Percentiles rank a stretch among this genome's conserved stretches.
These are phyloP conservation scores for Hirundo rustica DNA, from an alignment of 2,797 vertebrate species.

Conservation along the genomic window DNA sequence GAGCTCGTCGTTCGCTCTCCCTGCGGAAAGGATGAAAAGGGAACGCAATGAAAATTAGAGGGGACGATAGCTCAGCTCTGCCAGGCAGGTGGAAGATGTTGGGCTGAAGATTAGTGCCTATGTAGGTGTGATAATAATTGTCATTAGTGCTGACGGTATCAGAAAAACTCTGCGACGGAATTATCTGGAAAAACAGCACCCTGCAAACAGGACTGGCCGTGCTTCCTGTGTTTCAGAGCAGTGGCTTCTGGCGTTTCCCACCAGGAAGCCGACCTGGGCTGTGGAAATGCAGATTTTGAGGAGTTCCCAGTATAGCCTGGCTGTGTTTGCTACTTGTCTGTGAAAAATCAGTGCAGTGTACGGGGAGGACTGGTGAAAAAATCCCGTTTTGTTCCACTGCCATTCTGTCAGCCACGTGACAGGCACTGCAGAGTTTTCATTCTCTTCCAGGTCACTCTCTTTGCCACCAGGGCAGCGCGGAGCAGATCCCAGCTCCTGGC, in stretches of 20 bases:
- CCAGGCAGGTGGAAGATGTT: background rate
- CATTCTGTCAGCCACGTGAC: fast-evolving
- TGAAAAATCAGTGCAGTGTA: fast-evolving
- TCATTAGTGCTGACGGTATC: background rate
- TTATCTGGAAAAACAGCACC: background rate
- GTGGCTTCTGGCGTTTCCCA: background rate
- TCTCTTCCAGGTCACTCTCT: background rate
- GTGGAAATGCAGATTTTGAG: fast-evolving
- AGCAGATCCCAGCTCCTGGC: background rate
- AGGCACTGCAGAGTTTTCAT: fast-evolving
- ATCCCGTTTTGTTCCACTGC: fast-evolving
- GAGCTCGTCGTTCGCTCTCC: background rate
- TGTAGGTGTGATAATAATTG: background rate
- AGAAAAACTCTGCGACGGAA: background rate
- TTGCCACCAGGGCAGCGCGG: fast-evolving
- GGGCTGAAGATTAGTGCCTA: background rate
- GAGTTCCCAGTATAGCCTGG: fast-evolving
- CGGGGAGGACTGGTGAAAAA: background rate
- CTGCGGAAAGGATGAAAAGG: background rate
- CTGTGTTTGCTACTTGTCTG: background rate
- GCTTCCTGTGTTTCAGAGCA: background rate
- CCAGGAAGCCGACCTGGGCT: fast-evolving
- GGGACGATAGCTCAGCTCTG: background rate
- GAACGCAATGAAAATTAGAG: background rate
- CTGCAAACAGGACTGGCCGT: fast-evolving